A percentile compares a stretch with the other conserved stretches of the same genome.
These are phyloP conservation scores for Opisthocomus hoazin DNA, from an alignment of 2,113 vertebrate genomes.

Conservation along the genomic window DNA sequence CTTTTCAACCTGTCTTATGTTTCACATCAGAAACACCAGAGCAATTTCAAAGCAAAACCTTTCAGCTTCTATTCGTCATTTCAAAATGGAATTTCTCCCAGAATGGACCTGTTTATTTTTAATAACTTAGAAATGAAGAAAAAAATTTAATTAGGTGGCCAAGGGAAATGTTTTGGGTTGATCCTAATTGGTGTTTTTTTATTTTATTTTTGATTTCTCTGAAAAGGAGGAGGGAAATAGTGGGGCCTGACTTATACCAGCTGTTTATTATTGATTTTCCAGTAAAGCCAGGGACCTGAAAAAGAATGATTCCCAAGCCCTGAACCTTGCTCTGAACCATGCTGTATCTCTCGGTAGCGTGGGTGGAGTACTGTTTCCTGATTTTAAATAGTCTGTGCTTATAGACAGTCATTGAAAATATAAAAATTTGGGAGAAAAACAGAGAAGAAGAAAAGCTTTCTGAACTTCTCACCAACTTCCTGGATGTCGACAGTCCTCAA, in stretches of 20 bases:
- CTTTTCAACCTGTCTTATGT: conserved; percentile 25
- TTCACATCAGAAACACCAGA: conserved; percentile 25
- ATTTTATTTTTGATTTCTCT: background rate
- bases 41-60: conserved; percentile 19
- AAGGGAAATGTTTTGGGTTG: background rate
- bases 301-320: background rate
- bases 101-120: background rate
- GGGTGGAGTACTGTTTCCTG: background rate
- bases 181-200: background rate
- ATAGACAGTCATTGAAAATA: background rate
- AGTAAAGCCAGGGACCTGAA: background rate
- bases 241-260: background rate
- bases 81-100: background rate
- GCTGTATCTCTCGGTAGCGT: background rate
- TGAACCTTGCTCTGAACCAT: background rate
- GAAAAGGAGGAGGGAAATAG: background rate
- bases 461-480: background rate
- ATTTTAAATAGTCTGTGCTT: conserved; percentile 1
- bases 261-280: background rate
- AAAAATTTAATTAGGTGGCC: background rate
- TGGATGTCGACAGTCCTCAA: background rate
- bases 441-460: background rate
- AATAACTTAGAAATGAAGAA: background rate
- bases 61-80: conserved; percentile 15
- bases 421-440: background rate